These are phyloP conservation scores for Lepidurus apus DNA, from an alignment of 1,140 invertebrate genomes.

Conservation along the genomic window DNA sequence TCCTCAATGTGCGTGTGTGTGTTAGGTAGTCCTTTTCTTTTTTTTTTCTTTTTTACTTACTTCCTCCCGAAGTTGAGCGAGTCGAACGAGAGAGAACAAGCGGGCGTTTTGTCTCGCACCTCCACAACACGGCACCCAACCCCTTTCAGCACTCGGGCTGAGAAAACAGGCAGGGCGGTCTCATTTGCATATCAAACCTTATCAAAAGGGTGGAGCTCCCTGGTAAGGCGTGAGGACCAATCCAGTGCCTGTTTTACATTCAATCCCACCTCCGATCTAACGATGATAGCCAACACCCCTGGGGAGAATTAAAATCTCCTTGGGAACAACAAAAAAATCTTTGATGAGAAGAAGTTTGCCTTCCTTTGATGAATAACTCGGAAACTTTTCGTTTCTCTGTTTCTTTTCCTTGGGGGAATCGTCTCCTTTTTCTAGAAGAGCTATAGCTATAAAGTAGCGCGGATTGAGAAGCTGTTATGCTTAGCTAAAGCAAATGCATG, in stretches of 20 bases:
- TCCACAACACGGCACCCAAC: not conserved
- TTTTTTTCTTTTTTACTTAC: too few relatives aligned
- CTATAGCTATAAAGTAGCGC: not conserved
- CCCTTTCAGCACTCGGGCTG: not conserved
- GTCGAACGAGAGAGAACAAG: too few relatives aligned
- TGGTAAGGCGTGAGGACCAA: constrained; percentile 12
- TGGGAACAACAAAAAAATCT: constrained; percentile 4
- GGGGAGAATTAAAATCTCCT: constrained; percentile 21
- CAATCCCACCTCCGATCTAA: constrained; percentile 13
- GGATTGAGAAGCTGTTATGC: not conserved
- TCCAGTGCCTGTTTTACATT: constrained; percentile 17
- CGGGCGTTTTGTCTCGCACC: not conserved
- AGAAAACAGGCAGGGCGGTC: not conserved
- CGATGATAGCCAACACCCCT: constrained; percentile 20
- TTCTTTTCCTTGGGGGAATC: not conserved
- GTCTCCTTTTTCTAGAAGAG: too few relatives aligned
- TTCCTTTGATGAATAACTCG: not conserved
- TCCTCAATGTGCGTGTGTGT: too few relatives aligned
- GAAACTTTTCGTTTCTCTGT: not conserved
- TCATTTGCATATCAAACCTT: constrained; percentile 22
- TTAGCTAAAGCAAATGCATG: constrained; percentile 7
- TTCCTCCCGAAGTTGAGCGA: too few relatives aligned
- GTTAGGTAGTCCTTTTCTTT: too few relatives aligned
- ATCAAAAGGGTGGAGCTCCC: constrained; percentile 17
- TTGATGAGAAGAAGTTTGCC: not conserved